Base-by-base conservation (phyloP, 2,888 invertebrate genomes). In the Trissolcus japonicus region DNA sequence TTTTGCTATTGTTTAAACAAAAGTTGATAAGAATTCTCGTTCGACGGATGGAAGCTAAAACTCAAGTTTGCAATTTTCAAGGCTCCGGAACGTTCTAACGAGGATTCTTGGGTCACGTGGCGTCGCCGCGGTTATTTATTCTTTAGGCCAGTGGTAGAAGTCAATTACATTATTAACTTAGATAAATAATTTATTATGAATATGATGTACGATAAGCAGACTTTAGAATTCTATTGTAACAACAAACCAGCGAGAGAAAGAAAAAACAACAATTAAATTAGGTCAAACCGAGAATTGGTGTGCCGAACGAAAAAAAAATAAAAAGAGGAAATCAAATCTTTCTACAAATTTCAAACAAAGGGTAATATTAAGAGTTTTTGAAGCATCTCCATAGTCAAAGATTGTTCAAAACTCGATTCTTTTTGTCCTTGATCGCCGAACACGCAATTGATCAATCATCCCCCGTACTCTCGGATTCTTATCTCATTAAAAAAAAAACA, bases 111-210 rank as follows among this genome's bases (percentile, higher is more conserved):
- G 21, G 41, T 41, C 35, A 56, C 48, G n/a, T 65, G 46, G 25
- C 19, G n/a, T 17, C 46, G 53, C 11, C 35, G 35, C 11, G 17
- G 1, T 51, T 65, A 65, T 16, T 60, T 50, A 59, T 14, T 40
- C 17, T 43, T 21, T 29, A 69, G 69, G 57, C 60, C 72, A 75
- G 68, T 59, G 50, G 72, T 78, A 78, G 76, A 62, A 79, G 79
- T 78, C 80, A 80, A 80, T 80, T 79, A 74, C 59, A 77, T 65
- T 35, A 68, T 17, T 56, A 68, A 66, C 9, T 14, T 69, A 76
- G 54, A 63, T 57, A 62, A 57, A 63, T 69, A 55, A 69, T 73
- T 68, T 56, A 71, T 66, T 61, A 62, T 35, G 35, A 66, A 66
- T 69, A 63, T 48, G 61, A 62, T 60, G 60, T 17, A 50, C 61